Percentiles rank a stretch among this genome's conserved stretches.
phyloP scores from a whole-genome alignment of 2,888 invertebrate genomes.

The Agrotis clavis region DNA sequence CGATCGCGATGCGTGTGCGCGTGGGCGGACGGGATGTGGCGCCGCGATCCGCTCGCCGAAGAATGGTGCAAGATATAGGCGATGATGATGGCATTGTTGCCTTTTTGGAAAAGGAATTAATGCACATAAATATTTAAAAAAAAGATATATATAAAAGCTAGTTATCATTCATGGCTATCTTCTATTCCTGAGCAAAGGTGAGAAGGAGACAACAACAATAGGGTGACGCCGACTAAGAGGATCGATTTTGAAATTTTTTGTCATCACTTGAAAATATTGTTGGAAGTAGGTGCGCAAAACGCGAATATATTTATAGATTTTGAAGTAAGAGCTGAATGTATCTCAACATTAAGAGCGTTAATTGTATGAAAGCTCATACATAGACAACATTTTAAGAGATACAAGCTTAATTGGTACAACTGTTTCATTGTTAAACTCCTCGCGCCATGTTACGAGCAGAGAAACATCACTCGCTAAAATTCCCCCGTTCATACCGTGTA shows the following conservation, averaged over 20 bases:
- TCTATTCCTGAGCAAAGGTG: too few relatives aligned
- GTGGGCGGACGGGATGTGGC: constrained; percentile 87
- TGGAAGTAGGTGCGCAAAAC: background rate
- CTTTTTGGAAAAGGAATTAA: constrained; percentile 4
- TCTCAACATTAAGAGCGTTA: background rate
- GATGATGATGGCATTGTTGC: constrained; percentile 12
- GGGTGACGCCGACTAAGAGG: too few relatives aligned
- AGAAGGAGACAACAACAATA: too few relatives aligned
- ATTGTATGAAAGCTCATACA: background rate
- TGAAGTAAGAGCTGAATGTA: background rate
- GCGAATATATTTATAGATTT: background rate
- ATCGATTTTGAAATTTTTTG: too few relatives aligned
- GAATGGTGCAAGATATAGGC: constrained; percentile 54
- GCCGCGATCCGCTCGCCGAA: constrained; percentile 63
- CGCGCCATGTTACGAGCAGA: constrained; percentile 10
- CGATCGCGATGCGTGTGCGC: constrained; percentile 83
- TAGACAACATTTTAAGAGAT: background rate
- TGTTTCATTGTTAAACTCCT: constrained; percentile 13
- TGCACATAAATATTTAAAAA: background rate
- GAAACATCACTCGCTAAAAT: constrained; percentile 15
- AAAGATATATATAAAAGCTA: background rate
- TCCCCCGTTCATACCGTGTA: constrained; percentile 66
- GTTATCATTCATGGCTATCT: too few relatives aligned
- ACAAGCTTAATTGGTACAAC: constrained; percentile 14
- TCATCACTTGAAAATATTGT: background rate